These are phyloP conservation scores for Spongilla lacustris DNA, from an alignment of 37 sponge, comb jelly and placozoan genomes.

Conservation along the genomic window DNA sequence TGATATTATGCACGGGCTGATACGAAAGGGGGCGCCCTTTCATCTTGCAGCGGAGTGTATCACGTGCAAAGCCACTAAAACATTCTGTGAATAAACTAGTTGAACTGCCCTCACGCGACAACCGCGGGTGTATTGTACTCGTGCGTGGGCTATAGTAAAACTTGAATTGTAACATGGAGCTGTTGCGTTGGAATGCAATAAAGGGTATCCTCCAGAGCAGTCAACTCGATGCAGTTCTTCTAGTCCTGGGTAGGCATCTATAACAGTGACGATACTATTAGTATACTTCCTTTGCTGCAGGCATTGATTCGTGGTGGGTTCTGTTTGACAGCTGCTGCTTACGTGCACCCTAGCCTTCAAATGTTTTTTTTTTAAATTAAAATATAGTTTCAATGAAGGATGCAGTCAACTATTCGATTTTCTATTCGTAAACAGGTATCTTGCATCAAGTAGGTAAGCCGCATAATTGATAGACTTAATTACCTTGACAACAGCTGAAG, in stretches of 20 bases:
- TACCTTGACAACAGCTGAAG: background rate
- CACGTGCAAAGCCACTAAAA: too few relatives aligned
- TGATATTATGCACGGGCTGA: too few relatives aligned
- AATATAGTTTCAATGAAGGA: background rate
- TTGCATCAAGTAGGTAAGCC: background rate
- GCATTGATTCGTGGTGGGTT: background rate
- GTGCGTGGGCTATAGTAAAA: too few relatives aligned
- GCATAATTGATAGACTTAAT: background rate
- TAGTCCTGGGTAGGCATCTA: background rate
- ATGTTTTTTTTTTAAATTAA: background rate
- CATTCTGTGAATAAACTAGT: too few relatives aligned
- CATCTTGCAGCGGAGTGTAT: too few relatives aligned
- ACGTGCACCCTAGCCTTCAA: background rate
- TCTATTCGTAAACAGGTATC: background rate
- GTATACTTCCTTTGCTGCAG: background rate
- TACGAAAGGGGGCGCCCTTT: too few relatives aligned
- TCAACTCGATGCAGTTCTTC: background rate
- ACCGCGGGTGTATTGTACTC: background rate
- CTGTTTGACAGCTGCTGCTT: background rate
- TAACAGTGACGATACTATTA: background rate
- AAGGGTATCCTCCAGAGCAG: background rate
- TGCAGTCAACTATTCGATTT: background rate
- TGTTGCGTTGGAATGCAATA: background rate
- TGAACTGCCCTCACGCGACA: background rate
- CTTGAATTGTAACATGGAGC: background rate